phyloP scores from a whole-genome alignment of 2,888 invertebrate species.

The Periphyllus acericola region DNA sequence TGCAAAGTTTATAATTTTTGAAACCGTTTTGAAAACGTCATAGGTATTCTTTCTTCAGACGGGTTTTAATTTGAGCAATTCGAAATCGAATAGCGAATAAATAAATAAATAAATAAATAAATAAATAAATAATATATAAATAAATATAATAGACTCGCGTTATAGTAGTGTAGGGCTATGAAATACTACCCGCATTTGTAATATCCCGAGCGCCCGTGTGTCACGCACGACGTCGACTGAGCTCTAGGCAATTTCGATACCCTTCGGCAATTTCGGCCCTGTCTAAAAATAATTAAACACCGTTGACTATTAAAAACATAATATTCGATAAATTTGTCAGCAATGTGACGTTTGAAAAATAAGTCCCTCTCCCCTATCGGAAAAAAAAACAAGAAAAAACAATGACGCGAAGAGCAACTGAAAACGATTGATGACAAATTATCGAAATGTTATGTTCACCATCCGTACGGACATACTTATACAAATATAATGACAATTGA shows the following conservation, averaged over 20 bases:
- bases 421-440: conserved; percentile 15
- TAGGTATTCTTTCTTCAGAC: no score
- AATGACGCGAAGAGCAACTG: background rate
- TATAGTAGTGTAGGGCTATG: no score
- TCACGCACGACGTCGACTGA: no score
- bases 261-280: no score
- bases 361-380: background rate
- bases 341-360: background rate
- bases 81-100: conserved; percentile 12
- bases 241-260: background rate
- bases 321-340: conserved; percentile 33
- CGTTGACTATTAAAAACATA: background rate
- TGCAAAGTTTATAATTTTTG: no score
- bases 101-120: conserved; percentile 20
- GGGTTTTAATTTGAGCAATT: background rate
- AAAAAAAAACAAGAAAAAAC: background rate
- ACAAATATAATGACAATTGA: background rate
- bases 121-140: conserved; percentile 2
- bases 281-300: background rate
- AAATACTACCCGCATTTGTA: background rate
- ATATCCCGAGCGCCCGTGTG: background rate
- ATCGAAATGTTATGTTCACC: conserved; percentile 39
- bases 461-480: background rate
- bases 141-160: background rate
- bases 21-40: no score